phyloP scores from a whole-genome alignment of 2,113 vertebrate genomes.

The Cheirogaleus medius region DNA sequence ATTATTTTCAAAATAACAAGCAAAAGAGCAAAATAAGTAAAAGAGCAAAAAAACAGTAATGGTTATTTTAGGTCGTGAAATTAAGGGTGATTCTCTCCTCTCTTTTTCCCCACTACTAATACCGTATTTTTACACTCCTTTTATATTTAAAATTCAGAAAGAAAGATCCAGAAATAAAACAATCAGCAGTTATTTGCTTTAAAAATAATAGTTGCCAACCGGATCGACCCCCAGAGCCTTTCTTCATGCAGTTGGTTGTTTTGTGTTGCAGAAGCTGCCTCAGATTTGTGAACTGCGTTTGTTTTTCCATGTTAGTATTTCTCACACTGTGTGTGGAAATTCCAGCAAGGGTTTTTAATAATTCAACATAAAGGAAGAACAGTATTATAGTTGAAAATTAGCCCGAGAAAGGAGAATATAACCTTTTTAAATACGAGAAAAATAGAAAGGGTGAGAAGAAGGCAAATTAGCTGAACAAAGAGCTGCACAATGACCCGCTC shows the following conservation, averaged over 20 bases:
- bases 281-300: conserved; percentile 16
- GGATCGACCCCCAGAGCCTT: not conserved
- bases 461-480: conserved; percentile 54
- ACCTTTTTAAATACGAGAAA: conserved; percentile 56
- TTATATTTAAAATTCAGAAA: conserved; percentile 52
- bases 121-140: not conserved
- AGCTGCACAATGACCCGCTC: not conserved
- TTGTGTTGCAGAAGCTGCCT: not conserved
- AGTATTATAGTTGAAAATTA: conserved; percentile 63
- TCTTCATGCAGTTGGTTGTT: not conserved
- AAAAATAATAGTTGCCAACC: conserved; percentile 35
- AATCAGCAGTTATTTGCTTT: conserved; percentile 55
- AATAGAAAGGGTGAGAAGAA: conserved; percentile 34
- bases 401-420: conserved; percentile 53
- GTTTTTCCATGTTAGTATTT: conserved; percentile 55
- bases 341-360: conserved; percentile 62
- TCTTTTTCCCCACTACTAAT: not conserved
- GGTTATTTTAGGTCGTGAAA: conserved; percentile 50
- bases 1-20: conserved; percentile 64
- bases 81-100: not conserved
- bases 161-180: conserved; percentile 51
- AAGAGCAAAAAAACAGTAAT: conserved; percentile 7
- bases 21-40: not conserved
- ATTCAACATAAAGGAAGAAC: conserved; percentile 56
- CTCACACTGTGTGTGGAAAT: conserved; percentile 38